Percentiles rank a stretch among this genome's conserved stretches.
Evolutionary conservation across 2,113 vertebrate genomes (phyloP).

Genomic region (Dicentrarchus labrax): DNA sequence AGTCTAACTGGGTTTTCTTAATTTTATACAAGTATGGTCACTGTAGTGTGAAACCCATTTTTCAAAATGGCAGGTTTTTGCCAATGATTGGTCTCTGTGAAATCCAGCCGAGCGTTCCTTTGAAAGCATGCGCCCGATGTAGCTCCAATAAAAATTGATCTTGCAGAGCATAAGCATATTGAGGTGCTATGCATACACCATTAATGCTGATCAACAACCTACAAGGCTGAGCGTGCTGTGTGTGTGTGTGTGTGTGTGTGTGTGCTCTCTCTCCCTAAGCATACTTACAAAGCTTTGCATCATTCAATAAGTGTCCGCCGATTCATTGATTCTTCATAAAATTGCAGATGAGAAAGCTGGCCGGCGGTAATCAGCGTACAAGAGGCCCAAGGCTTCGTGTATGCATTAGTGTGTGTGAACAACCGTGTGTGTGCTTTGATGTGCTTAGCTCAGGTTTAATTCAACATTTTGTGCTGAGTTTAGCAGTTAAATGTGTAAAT

Average conservation of each 20-base stretch:
- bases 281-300: conserved; percentile 57
- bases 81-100: conserved; percentile 8
- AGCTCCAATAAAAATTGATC: conserved; percentile 73
- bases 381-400: conserved; percentile 26
- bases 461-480: conserved; percentile 15
- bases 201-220: conserved; percentile 74
- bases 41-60: conserved; percentile 34
- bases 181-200: conserved; percentile 58
- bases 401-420: conserved; percentile 1
- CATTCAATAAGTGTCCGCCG: conserved; percentile 54
- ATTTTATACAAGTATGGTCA: conserved; percentile 8
- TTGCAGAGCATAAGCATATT: conserved; percentile 51
- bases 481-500: background rate
- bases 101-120: conserved; percentile 7
- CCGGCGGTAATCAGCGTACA: conserved; percentile 58
- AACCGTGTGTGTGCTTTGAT: conserved; percentile 10
- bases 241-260: conserved; percentile 24
- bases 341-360: conserved; percentile 68
- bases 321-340: conserved; percentile 76
- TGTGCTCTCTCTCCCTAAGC: conserved; percentile 8
- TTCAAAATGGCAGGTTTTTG: conserved; percentile 49
- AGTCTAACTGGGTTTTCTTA: background rate
- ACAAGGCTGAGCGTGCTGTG: conserved; percentile 37
- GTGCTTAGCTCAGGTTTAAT: conserved; percentile 18
- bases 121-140: conserved; percentile 18